Base-by-base conservation (phyloP, 2,113 vertebrate species). In the Meriones unguiculatus region DNA sequence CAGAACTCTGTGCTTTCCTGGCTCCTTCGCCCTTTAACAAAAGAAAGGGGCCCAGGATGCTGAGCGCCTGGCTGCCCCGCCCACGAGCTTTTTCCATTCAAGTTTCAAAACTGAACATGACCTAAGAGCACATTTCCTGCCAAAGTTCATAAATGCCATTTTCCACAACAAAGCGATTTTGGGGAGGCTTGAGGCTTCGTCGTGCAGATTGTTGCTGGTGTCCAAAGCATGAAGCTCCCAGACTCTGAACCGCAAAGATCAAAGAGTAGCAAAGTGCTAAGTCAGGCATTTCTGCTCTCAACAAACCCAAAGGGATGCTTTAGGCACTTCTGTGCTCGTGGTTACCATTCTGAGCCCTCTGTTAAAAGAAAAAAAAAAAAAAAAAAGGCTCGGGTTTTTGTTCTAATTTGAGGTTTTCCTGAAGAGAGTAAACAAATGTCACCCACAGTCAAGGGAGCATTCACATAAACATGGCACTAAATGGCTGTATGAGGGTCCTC, bases 1-100 rank as follows among this genome's bases (percentile, higher is more conserved):
- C 30, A 22, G 35, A 57, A 64, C 28, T 81, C 89, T 86, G 54
- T 32, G 89, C 59, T 14, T 35, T 24, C 20, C 24, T 25, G 35
- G 12, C 11, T 46, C 5, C 52, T 73, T 57, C 32, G 41, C 41
- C 17, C 93, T 81, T 57, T 67, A 62, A 82, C 77, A 70, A 89
- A 32, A 94, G 77, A 70, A 46, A 6, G 3, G 80, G 78, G 85
- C 62, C 93, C 10, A 2, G 59, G 62, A 52, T 50, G 28, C 70
- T 76, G 30, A 22, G 38, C 46, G 41, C 41, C 76, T 94, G 65
- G 38, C 76, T 92, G 94, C 59, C 69, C 54, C 54, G 50, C 1
- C 54, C 14, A 81, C 64, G 87, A 30, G 41, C 72, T 76, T 96
- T 97, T 97, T 94, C 95, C 95, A 94, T 82, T 92, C 87, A 96